Conservation (phyloP, 2,797 vertebrate species). For the Nothura maculosa region DNA sequence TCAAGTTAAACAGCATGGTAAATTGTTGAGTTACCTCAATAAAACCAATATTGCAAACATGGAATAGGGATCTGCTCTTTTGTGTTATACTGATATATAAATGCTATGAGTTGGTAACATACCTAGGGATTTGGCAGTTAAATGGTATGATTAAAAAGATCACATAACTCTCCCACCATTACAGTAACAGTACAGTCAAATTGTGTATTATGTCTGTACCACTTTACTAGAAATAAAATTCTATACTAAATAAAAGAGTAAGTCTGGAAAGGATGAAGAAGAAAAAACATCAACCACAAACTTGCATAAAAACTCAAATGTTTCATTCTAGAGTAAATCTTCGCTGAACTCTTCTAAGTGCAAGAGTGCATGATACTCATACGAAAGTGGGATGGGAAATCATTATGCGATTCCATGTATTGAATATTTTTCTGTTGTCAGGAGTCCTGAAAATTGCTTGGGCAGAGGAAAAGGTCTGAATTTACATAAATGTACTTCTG, state of each 20-base stretch:
- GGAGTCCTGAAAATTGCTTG: constrained; percentile 31
- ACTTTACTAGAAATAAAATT: neutral
- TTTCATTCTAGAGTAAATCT: neutral
- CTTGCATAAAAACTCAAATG: neutral
- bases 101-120: neutral
- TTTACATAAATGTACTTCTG: constrained; percentile 55
- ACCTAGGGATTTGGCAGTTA: neutral
- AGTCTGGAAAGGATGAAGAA: neutral
- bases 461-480: constrained; percentile 58
- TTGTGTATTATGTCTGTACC: neutral
- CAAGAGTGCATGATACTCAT: neutral
- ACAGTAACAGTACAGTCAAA: neutral
- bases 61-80: neutral
- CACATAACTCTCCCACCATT: neutral
- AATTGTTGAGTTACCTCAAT: neutral
- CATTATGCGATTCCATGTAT: neutral
- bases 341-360: neutral
- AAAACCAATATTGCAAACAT: neutral
- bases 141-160: neutral
- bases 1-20: neutral
- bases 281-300: neutral
- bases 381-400: neutral
- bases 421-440: constrained; percentile 3
- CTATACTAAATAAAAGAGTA: neutral
- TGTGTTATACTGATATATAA: neutral